Base-by-base conservation (phyloP, 2,888 invertebrate genomes). In the Yponomeuta cagnagella region DNA sequence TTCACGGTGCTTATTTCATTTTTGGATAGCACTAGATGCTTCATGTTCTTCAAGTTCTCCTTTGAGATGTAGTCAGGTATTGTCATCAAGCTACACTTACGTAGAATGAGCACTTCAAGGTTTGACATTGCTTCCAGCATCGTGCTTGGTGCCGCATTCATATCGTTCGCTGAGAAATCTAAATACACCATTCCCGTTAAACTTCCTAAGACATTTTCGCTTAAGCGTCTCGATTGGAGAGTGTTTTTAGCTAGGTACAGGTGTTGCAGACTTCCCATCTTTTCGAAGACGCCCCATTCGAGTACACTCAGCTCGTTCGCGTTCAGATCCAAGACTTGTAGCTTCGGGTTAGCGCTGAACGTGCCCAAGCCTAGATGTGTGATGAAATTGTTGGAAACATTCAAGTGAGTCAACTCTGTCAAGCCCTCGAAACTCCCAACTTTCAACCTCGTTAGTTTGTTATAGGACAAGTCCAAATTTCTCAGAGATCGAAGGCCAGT, bases 161-260 rank as follows among this genome's bases (percentile, higher is more conserved):
- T 86, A 58, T 85, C 78, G 67, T 85, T 87, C 74, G 80, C 77
- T 23, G 86, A 85, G 43, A 86, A 84, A 77, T 82, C 83, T n/a
- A 87, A 73, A 52, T 77, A 75, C 30, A 71, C 75, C 43, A 88
- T 82, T 1, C 72, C 72, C n/a, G 58, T 74, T 70, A 73, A 80
- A 43, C 77, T 71, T 70, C 82, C 79, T 73, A 87, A 86, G 69
- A 84, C 72, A 63, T 79, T 75, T 0, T 79, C 74, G 72, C 79
- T 77, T 10, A 87, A 72, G 70, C 79, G 72, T 74, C 72, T 79
- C 6, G 86, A 85, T 30, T 77, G 15, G 63, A 87, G 74, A 2
- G 73, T 70, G 70, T 87, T 88, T 33, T 78, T 80, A 0, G 86
- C 83, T 48, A 87, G 71, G 73, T 85, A 83, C n/a, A 88, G 66